Evolutionary conservation across 2,888 invertebrate species (phyloP).

Genomic region (Drosophila mulleri): DNA sequence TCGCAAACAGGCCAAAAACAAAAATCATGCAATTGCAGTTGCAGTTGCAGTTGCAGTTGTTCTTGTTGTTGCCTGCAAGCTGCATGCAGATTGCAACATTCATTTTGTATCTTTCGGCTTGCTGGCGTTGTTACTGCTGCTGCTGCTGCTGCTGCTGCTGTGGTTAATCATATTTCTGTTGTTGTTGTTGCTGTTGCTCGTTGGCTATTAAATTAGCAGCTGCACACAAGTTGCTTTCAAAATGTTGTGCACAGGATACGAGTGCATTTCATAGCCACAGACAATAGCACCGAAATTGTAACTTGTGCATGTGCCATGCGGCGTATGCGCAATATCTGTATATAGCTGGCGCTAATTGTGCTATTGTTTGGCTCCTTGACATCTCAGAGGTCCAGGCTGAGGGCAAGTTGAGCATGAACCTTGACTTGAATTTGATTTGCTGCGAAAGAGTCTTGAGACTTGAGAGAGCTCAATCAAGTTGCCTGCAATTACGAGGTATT

Average conservation of each 20-base stretch:
- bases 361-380: constrained; percentile 18
- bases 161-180: constrained; percentile 74
- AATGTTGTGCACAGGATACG: constrained; percentile 47
- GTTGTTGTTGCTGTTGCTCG: constrained; percentile 8
- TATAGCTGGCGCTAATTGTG: constrained; percentile 7
- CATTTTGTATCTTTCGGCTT: constrained; percentile 63
- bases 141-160: constrained; percentile 29
- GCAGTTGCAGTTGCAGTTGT: constrained; percentile 5
- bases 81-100: constrained; percentile 67
- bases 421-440: background rate
- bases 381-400: background rate
- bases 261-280: constrained; percentile 7
- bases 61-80: constrained; percentile 32
- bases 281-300: background rate
- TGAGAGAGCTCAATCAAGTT: too few relatives aligned
- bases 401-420: constrained; percentile 2
- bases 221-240: constrained; percentile 55
- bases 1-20: constrained; percentile 48
- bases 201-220: constrained; percentile 71
- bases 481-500: too few relatives aligned
- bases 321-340: constrained; percentile 51
- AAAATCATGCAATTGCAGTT: constrained; percentile 64
- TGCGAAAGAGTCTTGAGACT: background rate
- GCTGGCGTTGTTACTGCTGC: constrained; percentile 28
- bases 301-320: constrained; percentile 30